phyloP scores from a whole-genome alignment of 2,113 vertebrate species.

The Pachyramphus minor region DNA sequence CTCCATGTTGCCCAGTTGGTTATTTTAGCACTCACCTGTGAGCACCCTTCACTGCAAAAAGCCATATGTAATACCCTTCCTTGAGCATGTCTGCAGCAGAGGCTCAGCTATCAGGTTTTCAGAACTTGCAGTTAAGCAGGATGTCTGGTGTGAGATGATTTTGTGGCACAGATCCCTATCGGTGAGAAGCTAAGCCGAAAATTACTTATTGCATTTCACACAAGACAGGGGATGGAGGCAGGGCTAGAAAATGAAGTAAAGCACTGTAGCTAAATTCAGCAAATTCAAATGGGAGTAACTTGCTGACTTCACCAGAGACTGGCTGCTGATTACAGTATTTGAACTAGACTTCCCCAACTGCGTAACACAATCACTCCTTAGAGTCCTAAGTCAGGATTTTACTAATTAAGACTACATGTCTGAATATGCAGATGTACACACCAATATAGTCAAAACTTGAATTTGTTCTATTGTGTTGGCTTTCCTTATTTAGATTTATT shows the following conservation, averaged over 20 bases:
- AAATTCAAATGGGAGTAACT: constrained; percentile 9
- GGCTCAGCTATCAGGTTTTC: constrained; percentile 36
- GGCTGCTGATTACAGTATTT: constrained; percentile 8
- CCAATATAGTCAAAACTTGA: background rate
- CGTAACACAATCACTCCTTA: background rate
- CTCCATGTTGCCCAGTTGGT: background rate
- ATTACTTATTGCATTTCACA: constrained; percentile 33
- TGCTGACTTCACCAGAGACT: background rate
- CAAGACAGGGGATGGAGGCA: background rate
- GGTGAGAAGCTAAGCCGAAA: constrained; percentile 44
- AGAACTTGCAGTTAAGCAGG: constrained; percentile 42
- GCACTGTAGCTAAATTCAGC: background rate
- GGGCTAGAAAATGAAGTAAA: background rate
- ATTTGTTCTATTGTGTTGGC: background rate
- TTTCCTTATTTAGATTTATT: background rate
- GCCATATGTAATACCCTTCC: background rate
- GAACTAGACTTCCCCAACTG: constrained; percentile 13
- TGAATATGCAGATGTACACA: background rate
- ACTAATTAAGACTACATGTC: background rate
- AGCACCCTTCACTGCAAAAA: constrained; percentile 19
- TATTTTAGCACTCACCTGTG: constrained; percentile 22
- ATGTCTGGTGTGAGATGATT: constrained; percentile 21
- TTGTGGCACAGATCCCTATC: constrained; percentile 18
- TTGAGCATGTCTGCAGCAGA: background rate
- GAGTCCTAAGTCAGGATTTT: constrained; percentile 12